Percentiles rank a stretch among this genome's conserved stretches.
Conservation (phyloP, 1,140 invertebrate genomes). For the Chymomyza costata region DNA sequence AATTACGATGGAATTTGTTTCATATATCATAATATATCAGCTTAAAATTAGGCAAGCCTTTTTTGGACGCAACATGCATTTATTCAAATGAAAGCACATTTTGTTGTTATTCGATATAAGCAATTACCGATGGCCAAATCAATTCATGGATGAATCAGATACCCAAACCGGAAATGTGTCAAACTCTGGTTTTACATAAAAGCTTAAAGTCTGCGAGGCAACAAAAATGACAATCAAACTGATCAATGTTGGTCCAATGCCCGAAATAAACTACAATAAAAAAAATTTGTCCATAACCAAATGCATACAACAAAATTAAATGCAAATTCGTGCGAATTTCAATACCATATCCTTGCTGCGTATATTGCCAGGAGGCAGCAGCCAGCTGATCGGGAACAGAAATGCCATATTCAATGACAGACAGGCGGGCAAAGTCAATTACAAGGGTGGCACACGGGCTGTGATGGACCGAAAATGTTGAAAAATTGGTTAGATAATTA, state of each 20-base stretch:
- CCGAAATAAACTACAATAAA: constrained; percentile 16
- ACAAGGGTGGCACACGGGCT: constrained; percentile 84
- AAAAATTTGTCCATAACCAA: constrained; percentile 40
- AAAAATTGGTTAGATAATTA: constrained; percentile 1
- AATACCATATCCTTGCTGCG: constrained; percentile 82
- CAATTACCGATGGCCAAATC: too few species aligned
- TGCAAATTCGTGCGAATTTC: neutral
- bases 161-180: neutral
- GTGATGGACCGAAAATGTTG: constrained; percentile 75
- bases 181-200: constrained; percentile 5
- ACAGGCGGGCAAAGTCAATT: constrained; percentile 88
- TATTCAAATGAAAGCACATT: too few species aligned
- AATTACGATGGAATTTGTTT: too few species aligned
- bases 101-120: too few species aligned
- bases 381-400: constrained; percentile 83
- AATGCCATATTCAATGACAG: constrained; percentile 84
- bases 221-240: constrained; percentile 20
- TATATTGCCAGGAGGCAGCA: constrained; percentile 78
- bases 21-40: too few species aligned
- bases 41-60: too few species aligned
- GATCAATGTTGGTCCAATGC: constrained; percentile 14
- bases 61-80: too few species aligned
- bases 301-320: constrained; percentile 41
- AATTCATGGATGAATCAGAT: too few species aligned
- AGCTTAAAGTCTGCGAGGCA: neutral